Evolutionary conservation across 2,888 invertebrate species (phyloP).

Genomic region (Anthrax anthrax): DNA sequence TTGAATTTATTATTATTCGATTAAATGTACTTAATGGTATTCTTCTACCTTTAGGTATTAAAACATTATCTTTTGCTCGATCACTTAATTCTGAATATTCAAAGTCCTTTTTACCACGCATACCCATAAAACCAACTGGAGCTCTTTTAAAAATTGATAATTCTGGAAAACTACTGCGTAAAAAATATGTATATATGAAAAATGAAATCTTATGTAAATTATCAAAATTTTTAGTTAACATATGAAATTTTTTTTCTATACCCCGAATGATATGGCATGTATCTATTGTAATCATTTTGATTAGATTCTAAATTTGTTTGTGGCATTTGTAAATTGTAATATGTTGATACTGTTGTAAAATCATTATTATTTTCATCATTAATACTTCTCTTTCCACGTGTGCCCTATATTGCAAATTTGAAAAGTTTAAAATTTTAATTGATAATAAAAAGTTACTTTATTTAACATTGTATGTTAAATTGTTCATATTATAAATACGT

Average conservation of each 20-base stretch:
- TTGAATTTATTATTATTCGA: neutral
- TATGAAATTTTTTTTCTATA: neutral
- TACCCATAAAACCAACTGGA: slow-evolving; percentile 50
- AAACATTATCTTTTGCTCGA: neutral
- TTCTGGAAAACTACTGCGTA: neutral
- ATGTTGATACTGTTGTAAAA: neutral
- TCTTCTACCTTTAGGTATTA: neutral
- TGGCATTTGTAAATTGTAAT: too few species aligned
- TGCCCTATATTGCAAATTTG: too few species aligned
- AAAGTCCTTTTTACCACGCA: slow-evolving; percentile 40
- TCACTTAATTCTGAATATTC: too few species aligned
- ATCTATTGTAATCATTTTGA: neutral
- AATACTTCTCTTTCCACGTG: neutral
- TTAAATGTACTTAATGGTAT: neutral
- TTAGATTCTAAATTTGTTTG: neutral
- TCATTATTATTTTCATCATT: neutral
- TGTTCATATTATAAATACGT: neutral
- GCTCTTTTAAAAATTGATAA: neutral
- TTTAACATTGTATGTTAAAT: neutral
- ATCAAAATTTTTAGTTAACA: too few species aligned
- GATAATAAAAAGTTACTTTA: too few species aligned
- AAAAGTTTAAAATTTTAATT: too few species aligned
- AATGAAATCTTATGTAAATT: too few species aligned
- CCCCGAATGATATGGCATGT: neutral
- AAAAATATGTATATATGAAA: too few species aligned